Evolutionary conservation across 2,888 invertebrate genomes (phyloP).

Genomic region (Watsonalla binaria): DNA sequence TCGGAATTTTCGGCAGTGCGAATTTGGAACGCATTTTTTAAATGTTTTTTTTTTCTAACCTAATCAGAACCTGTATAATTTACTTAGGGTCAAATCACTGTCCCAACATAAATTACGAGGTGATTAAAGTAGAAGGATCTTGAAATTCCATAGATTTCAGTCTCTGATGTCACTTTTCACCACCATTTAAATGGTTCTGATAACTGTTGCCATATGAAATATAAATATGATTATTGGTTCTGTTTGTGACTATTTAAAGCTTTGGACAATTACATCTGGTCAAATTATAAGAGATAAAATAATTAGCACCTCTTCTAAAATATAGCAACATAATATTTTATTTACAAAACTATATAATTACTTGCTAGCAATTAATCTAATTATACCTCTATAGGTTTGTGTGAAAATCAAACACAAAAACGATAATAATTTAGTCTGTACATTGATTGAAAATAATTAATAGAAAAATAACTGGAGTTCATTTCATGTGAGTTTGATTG

Average conservation of each 20-base stretch:
- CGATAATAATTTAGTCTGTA: slow-evolving; percentile 73
- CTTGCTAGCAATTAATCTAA: slow-evolving; percentile 71
- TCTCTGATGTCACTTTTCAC: slow-evolving; percentile 67
- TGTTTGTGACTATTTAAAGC: slow-evolving; percentile 61
- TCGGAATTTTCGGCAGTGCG: slow-evolving; percentile 57
- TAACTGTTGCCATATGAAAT: slow-evolving; percentile 58
- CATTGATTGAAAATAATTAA: slow-evolving; percentile 47
- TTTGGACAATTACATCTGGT: slow-evolving; percentile 20
- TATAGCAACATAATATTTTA: slow-evolving; percentile 65
- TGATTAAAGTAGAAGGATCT: slow-evolving; percentile 77
- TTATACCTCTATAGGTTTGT: slow-evolving; percentile 45
- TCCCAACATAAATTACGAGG: slow-evolving; percentile 77
- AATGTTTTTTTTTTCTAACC: slow-evolving; percentile 58
- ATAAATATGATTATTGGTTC: slow-evolving; percentile 17
- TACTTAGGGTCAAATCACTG: slow-evolving; percentile 56
- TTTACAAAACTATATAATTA: slow-evolving; percentile 64
- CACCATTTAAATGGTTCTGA: slow-evolving; percentile 71
- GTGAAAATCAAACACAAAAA: slow-evolving; percentile 62
- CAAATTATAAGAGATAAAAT: slow-evolving; percentile 25
- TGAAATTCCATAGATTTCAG: slow-evolving; percentile 54
- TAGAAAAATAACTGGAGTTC: slow-evolving; percentile 49
- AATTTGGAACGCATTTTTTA: slow-evolving; percentile 45
- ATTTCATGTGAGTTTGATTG: slow-evolving; percentile 25
- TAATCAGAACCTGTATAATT: slow-evolving; percentile 80
- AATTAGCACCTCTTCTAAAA: slow-evolving; percentile 73